Percentiles rank a stretch among this genome's conserved stretches.
Evolutionary conservation across 2,888 invertebrate species (phyloP).

Genomic region (Abrostola triplasia): DNA sequence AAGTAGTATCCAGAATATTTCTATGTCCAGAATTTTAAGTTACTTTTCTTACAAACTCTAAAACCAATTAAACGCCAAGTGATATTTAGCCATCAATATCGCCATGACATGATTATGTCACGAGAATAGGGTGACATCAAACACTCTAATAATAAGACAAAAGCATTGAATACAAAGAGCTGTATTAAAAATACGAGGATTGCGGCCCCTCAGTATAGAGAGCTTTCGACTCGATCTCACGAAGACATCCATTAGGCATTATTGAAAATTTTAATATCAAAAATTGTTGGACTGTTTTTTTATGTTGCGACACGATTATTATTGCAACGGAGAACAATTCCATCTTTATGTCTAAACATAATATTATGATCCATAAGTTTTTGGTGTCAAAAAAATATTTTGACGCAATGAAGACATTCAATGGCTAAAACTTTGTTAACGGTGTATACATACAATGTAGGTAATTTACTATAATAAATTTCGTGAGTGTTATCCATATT

Average conservation of each 20-base stretch:
- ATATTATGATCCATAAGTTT: too few species aligned
- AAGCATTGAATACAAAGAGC: constrained; percentile 72
- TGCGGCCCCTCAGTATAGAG: constrained; percentile 78
- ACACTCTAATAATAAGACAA: constrained; percentile 78
- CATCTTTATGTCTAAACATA: too few species aligned
- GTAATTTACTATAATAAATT: too few species aligned
- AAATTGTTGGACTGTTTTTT: constrained; percentile 74
- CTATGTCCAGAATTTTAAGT: too few species aligned
- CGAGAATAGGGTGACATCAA: constrained; percentile 75
- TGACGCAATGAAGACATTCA: too few species aligned
- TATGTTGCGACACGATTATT: constrained; percentile 54
- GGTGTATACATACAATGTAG: too few species aligned
- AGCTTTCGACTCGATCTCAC: constrained; percentile 72
- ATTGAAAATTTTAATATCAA: constrained; percentile 89
- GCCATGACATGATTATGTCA: constrained; percentile 78
- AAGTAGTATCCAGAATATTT: too few species aligned
- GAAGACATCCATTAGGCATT: constrained; percentile 87
- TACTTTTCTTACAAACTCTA: too few species aligned
- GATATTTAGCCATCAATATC: constrained; percentile 40
- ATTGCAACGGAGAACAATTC: too few species aligned
- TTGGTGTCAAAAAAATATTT: too few species aligned
- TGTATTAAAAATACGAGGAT: constrained; percentile 74
- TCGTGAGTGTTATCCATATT: too few species aligned
- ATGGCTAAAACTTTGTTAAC: too few species aligned
- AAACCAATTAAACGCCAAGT: constrained; percentile 53